Percentiles rank a stretch among this genome's conserved stretches.
Evolutionary conservation across 2,888 invertebrate genomes (phyloP).

Genomic region (Octodonta nipae): DNA sequence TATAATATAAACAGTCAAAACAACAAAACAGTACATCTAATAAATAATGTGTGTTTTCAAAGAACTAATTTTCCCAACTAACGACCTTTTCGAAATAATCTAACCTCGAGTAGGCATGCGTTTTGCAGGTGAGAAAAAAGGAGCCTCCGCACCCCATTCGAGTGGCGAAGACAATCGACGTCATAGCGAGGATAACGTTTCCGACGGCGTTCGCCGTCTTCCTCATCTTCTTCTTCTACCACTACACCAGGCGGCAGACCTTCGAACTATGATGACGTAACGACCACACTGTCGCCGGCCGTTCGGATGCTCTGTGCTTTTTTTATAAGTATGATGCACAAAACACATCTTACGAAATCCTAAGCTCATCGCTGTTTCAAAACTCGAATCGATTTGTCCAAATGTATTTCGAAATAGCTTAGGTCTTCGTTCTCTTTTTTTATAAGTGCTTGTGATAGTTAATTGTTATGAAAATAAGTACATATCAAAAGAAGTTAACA

Average conservation of each 20-base stretch:
- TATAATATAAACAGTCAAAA: too few species aligned
- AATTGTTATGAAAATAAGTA: constrained; percentile 9
- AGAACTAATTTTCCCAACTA: too few species aligned
- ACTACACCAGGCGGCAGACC: constrained; percentile 46
- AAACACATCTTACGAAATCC: too few species aligned
- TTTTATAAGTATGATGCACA: too few species aligned
- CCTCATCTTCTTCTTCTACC: constrained; percentile 89
- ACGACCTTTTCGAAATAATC: constrained; percentile 20
- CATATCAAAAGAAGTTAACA: constrained; percentile 11
- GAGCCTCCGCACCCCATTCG: constrained; percentile 85
- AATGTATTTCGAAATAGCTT: too few species aligned
- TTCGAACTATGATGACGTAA: background rate
- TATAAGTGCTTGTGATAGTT: background rate
- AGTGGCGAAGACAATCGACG: constrained; percentile 88
- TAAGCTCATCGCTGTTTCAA: too few species aligned
- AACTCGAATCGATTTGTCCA: too few species aligned
- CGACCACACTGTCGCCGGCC: too few species aligned
- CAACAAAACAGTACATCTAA: too few species aligned
- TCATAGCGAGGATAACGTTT: constrained; percentile 86
- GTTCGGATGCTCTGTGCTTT: too few species aligned
- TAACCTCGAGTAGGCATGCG: constrained; percentile 51
- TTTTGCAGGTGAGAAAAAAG: constrained; percentile 79
- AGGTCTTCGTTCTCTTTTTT: too few species aligned
- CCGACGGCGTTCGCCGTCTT: constrained; percentile 86
- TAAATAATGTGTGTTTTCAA: too few species aligned